These are phyloP conservation scores for Volucella inflata DNA, from an alignment of 2,888 invertebrate species.

Conservation along the genomic window DNA sequence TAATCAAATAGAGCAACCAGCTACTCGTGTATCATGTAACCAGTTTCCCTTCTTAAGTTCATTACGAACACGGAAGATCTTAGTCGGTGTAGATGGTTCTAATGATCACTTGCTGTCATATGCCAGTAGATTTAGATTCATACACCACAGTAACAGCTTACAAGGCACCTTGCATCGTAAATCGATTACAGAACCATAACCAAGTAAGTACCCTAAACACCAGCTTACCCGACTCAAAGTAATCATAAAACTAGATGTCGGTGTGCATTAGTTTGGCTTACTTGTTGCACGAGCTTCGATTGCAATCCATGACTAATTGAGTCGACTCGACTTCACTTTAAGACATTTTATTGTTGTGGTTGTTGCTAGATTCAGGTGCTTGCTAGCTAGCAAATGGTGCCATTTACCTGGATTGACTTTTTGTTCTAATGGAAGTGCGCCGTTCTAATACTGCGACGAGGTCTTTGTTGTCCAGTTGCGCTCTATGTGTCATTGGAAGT, in stretches of 20 bases:
- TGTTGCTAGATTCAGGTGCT: constrained; percentile 58
- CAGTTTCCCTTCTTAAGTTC: constrained; percentile 27
- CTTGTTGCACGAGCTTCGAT: constrained; percentile 38
- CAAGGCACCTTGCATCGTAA: constrained; percentile 23
- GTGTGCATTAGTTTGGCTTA: neutral
- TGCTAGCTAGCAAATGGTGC: constrained; percentile 29
- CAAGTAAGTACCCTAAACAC: constrained; percentile 26
- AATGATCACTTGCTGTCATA: constrained; percentile 46
- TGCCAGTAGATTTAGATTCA: constrained; percentile 5
- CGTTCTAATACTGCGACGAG: constrained; percentile 6
- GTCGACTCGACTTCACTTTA: constrained; percentile 63
- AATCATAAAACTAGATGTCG: constrained; percentile 38
- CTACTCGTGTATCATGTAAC: constrained; percentile 25
- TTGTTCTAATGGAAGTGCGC: constrained; percentile 31
- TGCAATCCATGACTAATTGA: constrained; percentile 72
- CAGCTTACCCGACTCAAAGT: constrained; percentile 48
- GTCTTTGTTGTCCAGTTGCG: constrained; percentile 12
- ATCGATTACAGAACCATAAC: constrained; percentile 58
- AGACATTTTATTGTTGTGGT: too few relatives aligned
- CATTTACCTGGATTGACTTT: constrained; percentile 7
- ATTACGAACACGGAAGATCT: constrained; percentile 65
- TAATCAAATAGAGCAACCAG: constrained; percentile 45
- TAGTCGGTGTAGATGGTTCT: constrained; percentile 44
- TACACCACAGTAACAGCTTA: neutral
- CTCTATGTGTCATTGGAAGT: constrained; percentile 51